phyloP scores from a whole-genome alignment of 2,888 invertebrate species.

The Trachelus stipa region DNA sequence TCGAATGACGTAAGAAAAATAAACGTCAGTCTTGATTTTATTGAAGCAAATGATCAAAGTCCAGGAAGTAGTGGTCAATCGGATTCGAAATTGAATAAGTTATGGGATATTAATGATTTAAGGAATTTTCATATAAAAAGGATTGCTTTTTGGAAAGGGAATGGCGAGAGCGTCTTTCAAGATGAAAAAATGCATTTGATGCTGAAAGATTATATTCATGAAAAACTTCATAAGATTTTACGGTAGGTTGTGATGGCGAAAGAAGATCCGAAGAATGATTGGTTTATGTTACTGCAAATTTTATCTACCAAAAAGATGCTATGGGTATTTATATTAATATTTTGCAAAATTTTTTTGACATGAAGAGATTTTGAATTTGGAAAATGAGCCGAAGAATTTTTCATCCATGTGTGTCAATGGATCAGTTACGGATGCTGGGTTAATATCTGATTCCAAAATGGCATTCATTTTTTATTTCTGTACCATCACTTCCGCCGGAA shows the following conservation, averaged over 20 bases:
- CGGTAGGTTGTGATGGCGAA: no score
- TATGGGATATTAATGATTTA: not conserved
- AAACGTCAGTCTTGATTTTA: not conserved
- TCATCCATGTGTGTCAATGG: not conserved
- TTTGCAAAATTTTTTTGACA: not conserved
- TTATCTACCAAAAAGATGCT: not conserved
- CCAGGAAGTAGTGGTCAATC: not conserved
- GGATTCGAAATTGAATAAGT: not conserved
- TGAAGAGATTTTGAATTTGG: not conserved
- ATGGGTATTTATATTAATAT: not conserved
- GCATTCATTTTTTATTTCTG: not conserved
- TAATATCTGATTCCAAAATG: not conserved
- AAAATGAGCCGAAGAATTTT: not conserved
- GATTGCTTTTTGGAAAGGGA: not conserved
- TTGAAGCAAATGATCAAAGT: not conserved
- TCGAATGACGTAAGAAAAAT: not conserved
- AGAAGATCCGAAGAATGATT: not conserved
- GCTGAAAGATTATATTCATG: not conserved
- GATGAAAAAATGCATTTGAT: not conserved
- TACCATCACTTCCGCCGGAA: conserved; percentile 7
- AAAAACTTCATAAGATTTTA: no score
- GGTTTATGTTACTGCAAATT: not conserved
- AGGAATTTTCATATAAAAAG: not conserved
- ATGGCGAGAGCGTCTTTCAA: not conserved
- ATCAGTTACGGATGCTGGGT: not conserved